A percentile compares a stretch with the other conserved stretches of the same genome.
Evolutionary conservation across 2,888 invertebrate species (phyloP).

Genomic region (Pycnomerus fuliginosus): DNA sequence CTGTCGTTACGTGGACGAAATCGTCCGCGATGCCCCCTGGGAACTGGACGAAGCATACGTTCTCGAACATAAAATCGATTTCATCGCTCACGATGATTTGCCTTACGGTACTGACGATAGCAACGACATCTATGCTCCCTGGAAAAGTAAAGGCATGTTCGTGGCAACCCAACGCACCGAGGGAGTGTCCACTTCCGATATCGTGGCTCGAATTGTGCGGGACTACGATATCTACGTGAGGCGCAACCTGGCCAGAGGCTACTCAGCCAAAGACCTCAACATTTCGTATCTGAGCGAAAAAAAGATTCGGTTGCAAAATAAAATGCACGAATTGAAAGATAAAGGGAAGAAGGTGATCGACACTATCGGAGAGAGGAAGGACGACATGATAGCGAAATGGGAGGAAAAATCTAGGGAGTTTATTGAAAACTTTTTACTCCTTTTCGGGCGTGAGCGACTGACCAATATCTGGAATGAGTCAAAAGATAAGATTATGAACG

Average conservation of each 20-base stretch:
- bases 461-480: constrained; percentile 92
- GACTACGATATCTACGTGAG: constrained; percentile 99
- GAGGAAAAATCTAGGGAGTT: constrained; percentile 97
- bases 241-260: constrained; percentile 94
- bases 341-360: constrained; percentile 88
- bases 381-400: constrained; percentile 93
- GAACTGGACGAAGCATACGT: constrained; percentile 87
- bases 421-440: constrained; percentile 90
- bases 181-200: constrained; percentile 94
- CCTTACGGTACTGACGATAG: constrained; percentile 89
- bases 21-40: constrained; percentile 94
- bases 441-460: constrained; percentile 87
- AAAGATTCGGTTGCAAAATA: constrained; percentile 94
- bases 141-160: constrained; percentile 97
- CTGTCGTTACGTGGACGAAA: constrained; percentile 98
- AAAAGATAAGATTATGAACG: constrained; percentile 86
- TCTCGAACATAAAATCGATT: constrained; percentile 94
- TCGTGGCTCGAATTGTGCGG: constrained; percentile 95
- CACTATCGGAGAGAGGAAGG: constrained; percentile 77
- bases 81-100: constrained; percentile 98
- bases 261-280: constrained; percentile 97
- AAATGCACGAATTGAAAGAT: constrained; percentile 94
- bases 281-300: constrained; percentile 98
- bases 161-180: constrained; percentile 95
- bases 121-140: constrained; percentile 82